Conservation (phyloP, 2,113 vertebrate genomes). For the Nanger granti region DNA sequence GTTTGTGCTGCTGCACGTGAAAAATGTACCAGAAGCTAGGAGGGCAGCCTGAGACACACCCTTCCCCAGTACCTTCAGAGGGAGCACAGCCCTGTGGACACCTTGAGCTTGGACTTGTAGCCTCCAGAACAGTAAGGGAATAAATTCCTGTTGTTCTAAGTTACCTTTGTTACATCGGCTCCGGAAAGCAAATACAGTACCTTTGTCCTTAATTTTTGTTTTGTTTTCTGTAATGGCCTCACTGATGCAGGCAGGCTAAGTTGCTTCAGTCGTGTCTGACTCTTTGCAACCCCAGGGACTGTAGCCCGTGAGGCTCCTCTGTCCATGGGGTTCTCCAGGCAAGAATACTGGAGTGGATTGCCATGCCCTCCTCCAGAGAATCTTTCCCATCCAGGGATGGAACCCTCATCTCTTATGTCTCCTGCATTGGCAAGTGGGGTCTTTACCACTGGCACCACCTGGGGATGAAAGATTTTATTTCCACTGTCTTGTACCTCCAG, state of each 20-base stretch:
- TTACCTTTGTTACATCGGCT: accelerated
- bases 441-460: neutral
- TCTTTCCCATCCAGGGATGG: neutral
- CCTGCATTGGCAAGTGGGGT: accelerated
- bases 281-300: neutral
- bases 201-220: neutral
- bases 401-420: neutral
- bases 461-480: neutral
- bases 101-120: neutral
- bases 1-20: accelerated
- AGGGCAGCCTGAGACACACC: accelerated
- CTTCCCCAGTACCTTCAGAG: accelerated
- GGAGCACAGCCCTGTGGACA: accelerated
- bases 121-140: neutral
- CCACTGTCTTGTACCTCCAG: neutral
- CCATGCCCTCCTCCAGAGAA: neutral
- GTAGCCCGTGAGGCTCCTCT: neutral
- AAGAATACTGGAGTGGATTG: neutral
- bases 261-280: accelerated
- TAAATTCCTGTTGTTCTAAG: neutral
- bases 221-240: neutral
- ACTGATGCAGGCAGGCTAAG: neutral
- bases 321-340: neutral
- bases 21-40: accelerated
- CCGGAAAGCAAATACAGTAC: accelerated